phyloP scores from a whole-genome alignment of 2,113 vertebrate species.

The Marcusenius ussheri region DNA sequence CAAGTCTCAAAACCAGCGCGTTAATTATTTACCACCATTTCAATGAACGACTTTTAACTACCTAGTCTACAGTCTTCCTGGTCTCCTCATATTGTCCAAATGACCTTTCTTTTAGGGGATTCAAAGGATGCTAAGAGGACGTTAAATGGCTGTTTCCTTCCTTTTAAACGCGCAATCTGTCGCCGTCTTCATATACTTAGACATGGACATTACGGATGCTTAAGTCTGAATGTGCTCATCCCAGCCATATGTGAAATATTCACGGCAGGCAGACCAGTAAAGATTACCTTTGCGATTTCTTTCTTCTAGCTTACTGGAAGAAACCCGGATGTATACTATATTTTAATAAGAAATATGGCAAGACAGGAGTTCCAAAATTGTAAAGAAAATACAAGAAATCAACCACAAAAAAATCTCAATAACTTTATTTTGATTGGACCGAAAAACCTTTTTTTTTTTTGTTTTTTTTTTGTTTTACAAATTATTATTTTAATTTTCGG shows the following conservation, averaged over 20 bases:
- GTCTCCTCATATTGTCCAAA: not conserved
- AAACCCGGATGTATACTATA: not conserved
- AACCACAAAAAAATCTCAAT: not conserved
- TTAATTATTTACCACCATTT: conserved; percentile 7
- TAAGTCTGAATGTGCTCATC: not conserved
- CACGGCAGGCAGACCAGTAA: not conserved
- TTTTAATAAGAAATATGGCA: not conserved
- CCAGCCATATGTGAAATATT: not conserved
- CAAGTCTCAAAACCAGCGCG: not conserved
- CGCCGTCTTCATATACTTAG: conserved; percentile 4
- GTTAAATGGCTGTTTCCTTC: conserved; percentile 12
- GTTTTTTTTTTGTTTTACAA: not conserved
- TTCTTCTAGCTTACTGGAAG: not conserved
- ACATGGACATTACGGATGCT: not conserved
- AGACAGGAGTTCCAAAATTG: not conserved
- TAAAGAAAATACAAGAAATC: not conserved
- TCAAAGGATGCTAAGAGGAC: not conserved
- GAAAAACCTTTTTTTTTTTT: not conserved
- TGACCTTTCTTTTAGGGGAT: not conserved
- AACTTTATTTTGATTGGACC: not conserved
- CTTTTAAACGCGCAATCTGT: conserved; percentile 12
- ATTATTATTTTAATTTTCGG: not conserved
- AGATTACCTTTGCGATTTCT: not conserved
- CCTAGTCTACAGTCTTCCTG: not conserved
- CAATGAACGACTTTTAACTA: not conserved